phyloP scores from a whole-genome alignment of 1,140 invertebrate species.

The Monomorium pharaonis region DNA sequence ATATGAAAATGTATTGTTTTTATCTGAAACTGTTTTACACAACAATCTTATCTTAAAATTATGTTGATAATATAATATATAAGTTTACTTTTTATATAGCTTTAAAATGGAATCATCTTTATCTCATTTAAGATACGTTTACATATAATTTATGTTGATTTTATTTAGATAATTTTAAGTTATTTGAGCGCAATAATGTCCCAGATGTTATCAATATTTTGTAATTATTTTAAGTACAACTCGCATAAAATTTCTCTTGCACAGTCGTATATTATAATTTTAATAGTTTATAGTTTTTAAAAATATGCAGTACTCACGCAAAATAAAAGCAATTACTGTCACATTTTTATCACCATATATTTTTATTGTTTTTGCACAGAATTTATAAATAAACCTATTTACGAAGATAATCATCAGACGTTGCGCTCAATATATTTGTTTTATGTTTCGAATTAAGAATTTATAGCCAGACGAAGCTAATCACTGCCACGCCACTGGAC shows the following conservation, averaged over 20 bases:
- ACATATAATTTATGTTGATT: too few species aligned
- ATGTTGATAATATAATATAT: too few species aligned
- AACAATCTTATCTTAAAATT: too few species aligned
- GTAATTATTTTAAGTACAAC: neutral
- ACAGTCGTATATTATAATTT: neutral
- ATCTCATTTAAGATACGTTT: too few species aligned
- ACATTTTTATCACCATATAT: too few species aligned
- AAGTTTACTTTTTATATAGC: too few species aligned
- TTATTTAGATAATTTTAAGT: too few species aligned
- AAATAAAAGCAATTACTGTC: neutral
- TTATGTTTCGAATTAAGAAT: neutral
- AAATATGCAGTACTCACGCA: neutral
- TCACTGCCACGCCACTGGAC: slow-evolving; percentile 42
- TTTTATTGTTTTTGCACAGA: neutral
- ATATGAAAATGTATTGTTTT: too few species aligned
- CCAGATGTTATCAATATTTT: neutral
- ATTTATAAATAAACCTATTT: neutral
- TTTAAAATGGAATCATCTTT: too few species aligned
- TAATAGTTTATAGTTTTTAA: neutral
- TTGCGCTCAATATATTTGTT: neutral
- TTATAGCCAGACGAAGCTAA: neutral
- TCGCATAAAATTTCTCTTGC: neutral
- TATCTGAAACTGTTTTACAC: too few species aligned
- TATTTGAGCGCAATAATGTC: too few species aligned
- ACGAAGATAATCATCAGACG: neutral